Percentiles rank a stretch among this genome's conserved stretches.
Evolutionary conservation across 2,888 invertebrate genomes (phyloP).

Genomic region (Oscheius sp.): DNA sequence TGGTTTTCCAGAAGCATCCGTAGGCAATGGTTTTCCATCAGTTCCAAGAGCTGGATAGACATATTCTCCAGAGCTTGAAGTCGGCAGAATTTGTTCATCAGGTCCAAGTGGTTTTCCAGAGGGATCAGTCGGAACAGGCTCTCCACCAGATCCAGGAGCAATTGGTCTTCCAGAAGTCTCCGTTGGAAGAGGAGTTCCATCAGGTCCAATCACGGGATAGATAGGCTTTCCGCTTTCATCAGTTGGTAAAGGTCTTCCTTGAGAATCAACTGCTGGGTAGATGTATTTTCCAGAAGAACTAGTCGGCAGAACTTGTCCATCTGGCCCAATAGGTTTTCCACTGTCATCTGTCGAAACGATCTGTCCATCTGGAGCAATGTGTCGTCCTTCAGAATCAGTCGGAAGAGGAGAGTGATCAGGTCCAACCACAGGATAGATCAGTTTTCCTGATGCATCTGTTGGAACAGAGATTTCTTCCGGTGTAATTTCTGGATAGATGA

Average conservation of each 20-base stretch:
- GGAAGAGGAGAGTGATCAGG: conserved; percentile 40
- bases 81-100: conserved; percentile 49
- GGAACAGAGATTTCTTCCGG: conserved; percentile 31
- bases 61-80: conserved; percentile 21
- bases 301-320: conserved; percentile 31
- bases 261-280: conserved; percentile 30
- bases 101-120: conserved; percentile 42
- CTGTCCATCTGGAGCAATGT: conserved; percentile 35
- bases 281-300: conserved; percentile 25
- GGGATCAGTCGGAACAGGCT: conserved; percentile 32
- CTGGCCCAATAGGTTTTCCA: conserved; percentile 35
- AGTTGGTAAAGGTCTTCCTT: conserved; percentile 40
- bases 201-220: too few relatives aligned
- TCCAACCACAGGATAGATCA: conserved; percentile 47
- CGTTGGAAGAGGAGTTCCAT: conserved; percentile 39
- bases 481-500: conserved; percentile 23
- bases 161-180: conserved; percentile 36
- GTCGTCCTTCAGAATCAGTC: conserved; percentile 43
- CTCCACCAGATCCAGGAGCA: conserved; percentile 35
- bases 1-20: conserved; percentile 46
- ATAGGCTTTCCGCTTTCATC: conserved; percentile 39
- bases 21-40: conserved; percentile 36
- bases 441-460: conserved; percentile 43
- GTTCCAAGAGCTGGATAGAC: conserved; percentile 34
- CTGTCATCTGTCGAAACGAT: conserved; percentile 32